Evolutionary conservation across 2,888 invertebrate genomes (phyloP), one percentile per base, ranked within the genome.

Genomic region (Geophilus truncorum): DNA sequence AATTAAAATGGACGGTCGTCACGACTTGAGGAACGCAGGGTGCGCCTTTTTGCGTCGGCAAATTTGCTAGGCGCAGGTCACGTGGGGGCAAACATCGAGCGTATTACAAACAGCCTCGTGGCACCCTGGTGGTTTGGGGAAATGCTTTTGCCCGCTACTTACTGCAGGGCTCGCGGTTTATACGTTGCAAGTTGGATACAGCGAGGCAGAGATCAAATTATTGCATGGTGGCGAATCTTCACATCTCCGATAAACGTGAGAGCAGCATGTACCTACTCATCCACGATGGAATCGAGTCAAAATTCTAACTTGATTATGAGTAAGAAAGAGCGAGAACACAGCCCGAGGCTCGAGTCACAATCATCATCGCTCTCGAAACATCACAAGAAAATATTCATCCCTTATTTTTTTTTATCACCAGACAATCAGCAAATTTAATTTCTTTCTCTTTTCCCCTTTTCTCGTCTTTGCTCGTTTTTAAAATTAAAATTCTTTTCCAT

Each of bases 1-100:
- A 62, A 62, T 62, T 62, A 62, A 62, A 62, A 62, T 62, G 62
- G 62, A 62, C 62, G 62, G 25, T 62, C 62, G 23, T 62, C 25
- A 25, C 62, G 62, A 25, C 9, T 25, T 23, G 23, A 25, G 9
- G 23, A 12, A 45, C n/a, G 18, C 1, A 45, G 25, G 23, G 62
- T 23, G 62, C 62, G 62, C 62, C 25, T 62, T 62, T 23, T 62
- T 23, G 23, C 45, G 45, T 45, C 45, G 62, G 62, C 25, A 15
- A 23, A 62, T 62, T 62, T 23, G 25, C 12, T 25, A 62, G 25
- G 23, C 62, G 62, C 10, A 25, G 62, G 62, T 62, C 62, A 62
- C 25, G 23, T 62, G 62, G 12, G 57, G 62, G 25, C 62, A 62
- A 62, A 62, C 62, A 62, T 62, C 23, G 62, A 62, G 62, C 62